Evolutionary conservation across 2,888 invertebrate species (phyloP), one percentile per base, ranked within the genome.

Genomic region (Erannis defoliaria): DNA sequence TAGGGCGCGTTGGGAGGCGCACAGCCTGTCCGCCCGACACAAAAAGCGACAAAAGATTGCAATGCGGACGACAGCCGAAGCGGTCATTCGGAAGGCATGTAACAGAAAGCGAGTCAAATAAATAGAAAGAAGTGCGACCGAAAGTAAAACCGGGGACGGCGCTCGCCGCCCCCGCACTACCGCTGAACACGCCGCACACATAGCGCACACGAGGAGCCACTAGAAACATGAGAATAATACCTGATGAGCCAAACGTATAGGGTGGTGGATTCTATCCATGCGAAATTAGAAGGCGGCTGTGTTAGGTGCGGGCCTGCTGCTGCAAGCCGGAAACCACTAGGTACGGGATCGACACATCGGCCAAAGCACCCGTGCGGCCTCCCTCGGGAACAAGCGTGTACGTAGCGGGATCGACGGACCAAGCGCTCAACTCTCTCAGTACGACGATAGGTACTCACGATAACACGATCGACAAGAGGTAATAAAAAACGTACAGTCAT

Each of bases 1-100:
- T 96, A 97, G 93, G 96, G 96, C 95, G 97, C 97, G 94, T 98
- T 98, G 94, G 95, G 95, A 90, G 97, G 96, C 94, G 96, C 95
- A 94, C 96, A 94, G 92, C 91, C 92, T 88, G 84, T 76, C 81
- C 89, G 83, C 82, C 85, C 88, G 82, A 89, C 86, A 91, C 86
- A 90, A 87, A 90, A 90, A 91, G 90, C 90, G 87, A 90, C 86
- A 90, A 89, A 90, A 89, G 80, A 89, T 88, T 86, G 89, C 80
- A 89, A 87, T 86, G 87, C 84, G 83, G 86, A 86, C 89, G 89
- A 89, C 90, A 88, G 89, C 90, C 91, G 90, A 91, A 91, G 91
- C 91, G 87, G 86, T 90, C 91, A 90, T 89, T 92, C 86, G 92
- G 93, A 90, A 92, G 89, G 93, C 93, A 93, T 93, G 93, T 88